Conservation (phyloP, 2,113 vertebrate genomes). For the Oxyruncus cristatus region DNA sequence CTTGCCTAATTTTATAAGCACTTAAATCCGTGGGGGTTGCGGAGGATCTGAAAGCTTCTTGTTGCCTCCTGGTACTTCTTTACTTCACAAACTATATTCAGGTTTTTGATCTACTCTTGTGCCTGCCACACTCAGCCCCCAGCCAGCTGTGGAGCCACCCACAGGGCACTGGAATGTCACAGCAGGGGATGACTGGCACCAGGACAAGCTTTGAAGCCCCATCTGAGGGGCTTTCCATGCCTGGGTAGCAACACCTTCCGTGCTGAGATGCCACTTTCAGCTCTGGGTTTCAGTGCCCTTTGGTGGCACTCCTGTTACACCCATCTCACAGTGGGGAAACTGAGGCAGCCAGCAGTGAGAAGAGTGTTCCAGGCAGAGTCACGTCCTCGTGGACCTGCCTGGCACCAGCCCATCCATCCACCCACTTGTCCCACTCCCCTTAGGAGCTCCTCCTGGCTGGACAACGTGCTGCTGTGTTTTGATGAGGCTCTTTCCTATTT, state of each 20-base stretch:
- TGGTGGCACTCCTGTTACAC: background rate
- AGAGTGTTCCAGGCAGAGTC: background rate
- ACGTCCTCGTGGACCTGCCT: background rate
- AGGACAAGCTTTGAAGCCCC: background rate
- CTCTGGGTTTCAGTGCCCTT: background rate
- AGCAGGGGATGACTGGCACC: background rate
- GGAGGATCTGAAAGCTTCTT: background rate
- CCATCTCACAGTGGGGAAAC: background rate
- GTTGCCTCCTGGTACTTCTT: background rate
- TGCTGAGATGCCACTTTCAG: background rate
- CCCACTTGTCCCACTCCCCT: background rate
- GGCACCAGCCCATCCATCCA: background rate
- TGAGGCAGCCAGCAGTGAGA: background rate
- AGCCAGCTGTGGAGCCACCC: background rate
- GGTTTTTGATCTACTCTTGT: background rate
- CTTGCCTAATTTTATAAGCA: background rate
- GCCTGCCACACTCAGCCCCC: background rate
- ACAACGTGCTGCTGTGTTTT: background rate
- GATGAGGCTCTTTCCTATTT: background rate
- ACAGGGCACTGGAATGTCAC: background rate
- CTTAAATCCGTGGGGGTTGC: fast-evolving
- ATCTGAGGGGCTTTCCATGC: background rate
- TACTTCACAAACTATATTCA: too few species aligned
- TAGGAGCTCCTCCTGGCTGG: background rate
- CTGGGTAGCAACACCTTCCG: background rate